Conservation (phyloP, 2,888 invertebrate genomes). For the Agelastica alni region DNA sequence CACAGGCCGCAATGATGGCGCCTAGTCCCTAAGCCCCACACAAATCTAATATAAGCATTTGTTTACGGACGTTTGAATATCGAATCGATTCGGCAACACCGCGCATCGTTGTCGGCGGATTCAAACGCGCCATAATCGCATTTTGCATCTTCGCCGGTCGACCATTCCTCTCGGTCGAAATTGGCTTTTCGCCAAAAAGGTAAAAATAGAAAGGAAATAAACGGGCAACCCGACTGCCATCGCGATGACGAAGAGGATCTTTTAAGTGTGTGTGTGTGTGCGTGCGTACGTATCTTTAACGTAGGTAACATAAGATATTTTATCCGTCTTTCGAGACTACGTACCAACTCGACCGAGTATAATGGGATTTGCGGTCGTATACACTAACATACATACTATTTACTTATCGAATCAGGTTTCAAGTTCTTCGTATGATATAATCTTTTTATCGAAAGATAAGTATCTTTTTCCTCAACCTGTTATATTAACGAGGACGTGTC, state of each 20-base stretch:
- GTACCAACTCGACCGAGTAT: conserved; percentile 10
- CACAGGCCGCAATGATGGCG: too few species aligned
- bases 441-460: too few species aligned
- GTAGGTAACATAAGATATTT: conserved; percentile 20
- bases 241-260: conserved; percentile 11
- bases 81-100: too few species aligned
- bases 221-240: conserved; percentile 11
- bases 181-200: conserved; percentile 13
- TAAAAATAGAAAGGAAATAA: conserved; percentile 16
- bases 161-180: not conserved
- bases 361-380: conserved; percentile 6
- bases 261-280: too few species aligned
- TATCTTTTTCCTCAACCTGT: too few species aligned
- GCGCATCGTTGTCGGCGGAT: not conserved
- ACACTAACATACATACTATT: not conserved
- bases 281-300: conserved; percentile 15
- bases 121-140: not conserved
- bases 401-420: too few species aligned
- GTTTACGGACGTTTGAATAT: too few species aligned
- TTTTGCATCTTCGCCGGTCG: not conserved
- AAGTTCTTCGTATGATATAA: too few species aligned
- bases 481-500: too few species aligned
- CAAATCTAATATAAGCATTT: too few species aligned
- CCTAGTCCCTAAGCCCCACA: too few species aligned
- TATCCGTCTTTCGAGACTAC: conserved; percentile 7